Conservation (phyloP, 2,113 vertebrate species). For the Larimichthys polyactis region DNA sequence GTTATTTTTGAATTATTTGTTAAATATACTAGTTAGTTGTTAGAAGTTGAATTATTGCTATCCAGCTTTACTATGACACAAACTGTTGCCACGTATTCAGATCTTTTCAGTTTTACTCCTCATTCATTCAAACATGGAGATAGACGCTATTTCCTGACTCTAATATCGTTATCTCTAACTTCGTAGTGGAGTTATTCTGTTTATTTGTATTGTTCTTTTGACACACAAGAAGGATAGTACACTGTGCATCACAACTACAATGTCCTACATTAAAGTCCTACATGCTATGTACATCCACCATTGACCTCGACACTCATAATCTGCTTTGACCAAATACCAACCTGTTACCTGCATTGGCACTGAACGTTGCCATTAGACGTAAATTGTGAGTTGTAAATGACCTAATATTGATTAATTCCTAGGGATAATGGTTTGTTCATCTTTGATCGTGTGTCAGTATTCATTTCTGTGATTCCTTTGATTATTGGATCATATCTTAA, state of each 20-base stretch:
- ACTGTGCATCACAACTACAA: not conserved
- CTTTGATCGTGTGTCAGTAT: constrained; percentile 9
- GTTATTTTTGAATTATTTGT: not conserved
- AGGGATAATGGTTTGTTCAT: not conserved
- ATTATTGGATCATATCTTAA: no score
- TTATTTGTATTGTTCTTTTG: not conserved
- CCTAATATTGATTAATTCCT: not conserved
- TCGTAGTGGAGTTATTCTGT: not conserved
- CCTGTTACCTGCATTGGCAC: not conserved
- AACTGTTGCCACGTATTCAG: not conserved
- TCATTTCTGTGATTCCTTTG: constrained; percentile 13
- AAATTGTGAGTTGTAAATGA: not conserved
- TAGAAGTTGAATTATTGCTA: not conserved
- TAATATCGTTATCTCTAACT: not conserved
- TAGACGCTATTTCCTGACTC: not conserved
- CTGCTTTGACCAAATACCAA: not conserved
- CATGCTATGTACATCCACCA: not conserved
- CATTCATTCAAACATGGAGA: not conserved
- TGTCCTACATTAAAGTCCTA: not conserved
- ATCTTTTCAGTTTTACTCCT: not conserved
- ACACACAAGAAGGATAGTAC: not conserved
- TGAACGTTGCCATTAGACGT: not conserved
- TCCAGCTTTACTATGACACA: not conserved
- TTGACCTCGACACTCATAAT: not conserved
- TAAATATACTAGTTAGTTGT: not conserved